A percentile compares a stretch with the other conserved stretches of the same genome.
Conservation (phyloP, 2,888 invertebrate genomes). For the Ditula angustiorana region DNA sequence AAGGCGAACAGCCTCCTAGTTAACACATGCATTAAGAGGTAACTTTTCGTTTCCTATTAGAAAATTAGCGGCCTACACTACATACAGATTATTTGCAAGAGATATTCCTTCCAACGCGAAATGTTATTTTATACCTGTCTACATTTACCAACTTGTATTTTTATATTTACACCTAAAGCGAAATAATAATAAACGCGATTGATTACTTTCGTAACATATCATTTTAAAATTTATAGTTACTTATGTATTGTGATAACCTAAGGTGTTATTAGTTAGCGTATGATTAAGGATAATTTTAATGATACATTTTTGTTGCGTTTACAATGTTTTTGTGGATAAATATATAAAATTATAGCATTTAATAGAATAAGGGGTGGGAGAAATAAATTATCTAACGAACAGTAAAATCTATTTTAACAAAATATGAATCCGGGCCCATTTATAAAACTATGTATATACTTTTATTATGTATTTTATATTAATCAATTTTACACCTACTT, state of each 20-base stretch:
- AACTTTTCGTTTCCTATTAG: neutral
- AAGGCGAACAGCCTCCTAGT: neutral
- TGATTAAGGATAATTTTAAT: slow-evolving; percentile 28
- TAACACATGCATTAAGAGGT: neutral
- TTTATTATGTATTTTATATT: slow-evolving; percentile 34
- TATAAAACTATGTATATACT: slow-evolving; percentile 33
- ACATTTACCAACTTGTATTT: slow-evolving; percentile 35
- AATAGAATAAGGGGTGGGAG: slow-evolving; percentile 5
- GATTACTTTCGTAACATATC: slow-evolving; percentile 42
- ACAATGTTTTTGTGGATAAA: slow-evolving; percentile 30
- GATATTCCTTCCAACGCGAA: slow-evolving; percentile 34
- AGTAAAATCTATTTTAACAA: slow-evolving; percentile 22
- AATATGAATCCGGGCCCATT: slow-evolving; percentile 37
- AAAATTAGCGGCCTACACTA: slow-evolving; percentile 19
- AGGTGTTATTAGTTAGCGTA: slow-evolving; percentile 38
- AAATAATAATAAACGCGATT: slow-evolving; percentile 31
- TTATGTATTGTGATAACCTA: slow-evolving; percentile 39
- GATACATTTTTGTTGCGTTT: slow-evolving; percentile 33
- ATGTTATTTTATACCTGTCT: slow-evolving; percentile 34
- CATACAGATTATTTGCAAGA: slow-evolving; percentile 25
- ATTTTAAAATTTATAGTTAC: slow-evolving; percentile 38
- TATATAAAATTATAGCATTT: slow-evolving; percentile 29
- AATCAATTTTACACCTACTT: slow-evolving; percentile 29
- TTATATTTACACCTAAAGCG: slow-evolving; percentile 35
- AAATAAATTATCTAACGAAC: slow-evolving; percentile 12